Evolutionary conservation across 2,888 invertebrate genomes (phyloP).

Genomic region (Lasius fuliginosus): DNA sequence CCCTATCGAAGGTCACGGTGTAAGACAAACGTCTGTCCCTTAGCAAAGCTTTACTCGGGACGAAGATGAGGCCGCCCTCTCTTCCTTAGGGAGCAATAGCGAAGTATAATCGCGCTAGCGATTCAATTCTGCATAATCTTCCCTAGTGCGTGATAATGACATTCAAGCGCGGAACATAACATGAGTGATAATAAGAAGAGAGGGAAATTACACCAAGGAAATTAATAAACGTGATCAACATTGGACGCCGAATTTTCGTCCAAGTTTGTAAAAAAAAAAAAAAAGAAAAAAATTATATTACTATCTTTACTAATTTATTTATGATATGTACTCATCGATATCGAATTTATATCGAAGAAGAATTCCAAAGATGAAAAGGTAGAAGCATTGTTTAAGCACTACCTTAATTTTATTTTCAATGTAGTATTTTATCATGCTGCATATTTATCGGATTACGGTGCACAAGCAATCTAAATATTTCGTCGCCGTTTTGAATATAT

Average conservation of each 20-base stretch:
- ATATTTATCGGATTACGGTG: neutral
- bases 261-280: neutral
- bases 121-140: conserved; percentile 10
- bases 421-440: neutral
- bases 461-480: conserved; percentile 7
- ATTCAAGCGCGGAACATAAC: neutral
- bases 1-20: conserved; percentile 38
- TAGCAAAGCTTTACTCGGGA: neutral
- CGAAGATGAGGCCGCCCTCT: neutral
- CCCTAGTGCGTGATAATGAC: neutral
- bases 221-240: neutral
- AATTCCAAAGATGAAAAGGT: neutral
- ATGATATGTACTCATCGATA: neutral
- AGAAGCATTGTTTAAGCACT: neutral
- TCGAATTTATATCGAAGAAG: neutral
- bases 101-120: neutral
- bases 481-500: conserved; percentile 30
- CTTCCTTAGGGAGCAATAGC: neutral
- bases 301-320: neutral
- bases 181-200: neutral
- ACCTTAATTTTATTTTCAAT: neutral
- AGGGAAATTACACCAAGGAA: neutral
- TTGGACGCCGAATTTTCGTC: neutral
- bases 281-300: no score
- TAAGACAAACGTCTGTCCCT: conserved; percentile 41